These are phyloP conservation scores for Caradrina clavipalpis DNA, from an alignment of 2,888 invertebrate genomes.

Conservation along the genomic window DNA sequence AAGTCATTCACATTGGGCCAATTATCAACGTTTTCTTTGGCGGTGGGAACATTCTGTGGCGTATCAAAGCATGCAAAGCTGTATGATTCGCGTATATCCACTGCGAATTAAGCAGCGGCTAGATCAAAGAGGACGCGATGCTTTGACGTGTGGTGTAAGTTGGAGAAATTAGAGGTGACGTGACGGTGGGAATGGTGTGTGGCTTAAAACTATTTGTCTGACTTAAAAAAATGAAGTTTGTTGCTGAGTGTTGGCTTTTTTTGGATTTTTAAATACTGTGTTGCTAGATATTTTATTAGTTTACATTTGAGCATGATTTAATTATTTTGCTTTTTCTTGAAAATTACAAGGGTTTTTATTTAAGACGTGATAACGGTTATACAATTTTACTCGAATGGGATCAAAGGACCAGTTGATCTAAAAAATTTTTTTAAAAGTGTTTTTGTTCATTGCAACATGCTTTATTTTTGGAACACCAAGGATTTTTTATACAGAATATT, in stretches of 20 bases:
- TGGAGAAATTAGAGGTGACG: constrained; percentile 25
- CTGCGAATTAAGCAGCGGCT: constrained; percentile 69
- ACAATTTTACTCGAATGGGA: too few relatives aligned
- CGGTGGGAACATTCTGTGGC: constrained; percentile 60
- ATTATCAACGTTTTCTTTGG: constrained; percentile 53
- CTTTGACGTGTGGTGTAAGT: constrained; percentile 57
- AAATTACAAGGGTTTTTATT: too few relatives aligned
- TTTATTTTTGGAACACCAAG: too few relatives aligned
- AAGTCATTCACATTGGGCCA: constrained; percentile 56
- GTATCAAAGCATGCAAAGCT: constrained; percentile 68
- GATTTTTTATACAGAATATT: too few relatives aligned
- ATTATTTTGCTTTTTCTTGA: too few relatives aligned
- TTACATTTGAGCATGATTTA: too few relatives aligned
- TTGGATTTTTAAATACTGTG: not conserved
- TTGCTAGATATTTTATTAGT: too few relatives aligned
- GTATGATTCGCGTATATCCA: constrained; percentile 68
- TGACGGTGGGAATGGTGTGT: constrained; percentile 11
- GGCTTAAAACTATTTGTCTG: constrained; percentile 9
- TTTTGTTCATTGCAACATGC: too few relatives aligned
- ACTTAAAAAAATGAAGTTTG: not conserved
- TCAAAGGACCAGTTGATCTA: too few relatives aligned
- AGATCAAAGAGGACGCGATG: constrained; percentile 67
- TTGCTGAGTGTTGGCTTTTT: not conserved
- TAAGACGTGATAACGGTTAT: too few relatives aligned
- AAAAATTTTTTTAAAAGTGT: too few relatives aligned